Conservation (phyloP, 2,888 invertebrate species). For the Syritta pipiens region DNA sequence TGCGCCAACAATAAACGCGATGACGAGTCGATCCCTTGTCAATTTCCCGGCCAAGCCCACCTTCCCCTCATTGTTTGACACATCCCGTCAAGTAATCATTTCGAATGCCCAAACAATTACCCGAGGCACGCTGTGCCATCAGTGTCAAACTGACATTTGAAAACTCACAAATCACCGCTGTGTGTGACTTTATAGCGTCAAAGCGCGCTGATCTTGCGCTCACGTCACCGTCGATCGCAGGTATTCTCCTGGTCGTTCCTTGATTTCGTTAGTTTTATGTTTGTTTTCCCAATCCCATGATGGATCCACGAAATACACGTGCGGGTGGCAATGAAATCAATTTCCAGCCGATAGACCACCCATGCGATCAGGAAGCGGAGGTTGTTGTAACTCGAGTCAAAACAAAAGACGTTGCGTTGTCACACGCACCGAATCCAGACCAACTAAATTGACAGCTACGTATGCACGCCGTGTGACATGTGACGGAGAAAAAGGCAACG, state of each 20-base stretch:
- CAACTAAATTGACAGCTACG: slow-evolving; percentile 42
- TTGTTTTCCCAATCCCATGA: slow-evolving; percentile 25
- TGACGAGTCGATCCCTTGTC: slow-evolving; percentile 40
- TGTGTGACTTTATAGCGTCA: slow-evolving; percentile 55
- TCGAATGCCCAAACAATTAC: slow-evolving; percentile 58
- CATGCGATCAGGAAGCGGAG: slow-evolving; percentile 56
- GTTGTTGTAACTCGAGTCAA: slow-evolving; percentile 59
- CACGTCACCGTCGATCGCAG: no score
- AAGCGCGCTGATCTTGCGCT: slow-evolving; percentile 49
- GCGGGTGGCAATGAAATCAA: slow-evolving; percentile 65
- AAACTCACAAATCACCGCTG: slow-evolving; percentile 51
- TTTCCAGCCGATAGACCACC: slow-evolving; percentile 57
- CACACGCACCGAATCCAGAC: slow-evolving; percentile 41
- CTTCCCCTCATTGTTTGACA: slow-evolving; percentile 60
- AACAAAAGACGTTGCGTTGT: slow-evolving; percentile 29
- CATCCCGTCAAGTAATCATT: slow-evolving; percentile 60
- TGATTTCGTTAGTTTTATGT: slow-evolving; percentile 50
- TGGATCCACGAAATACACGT: slow-evolving; percentile 38
- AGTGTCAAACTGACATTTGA: slow-evolving; percentile 62
- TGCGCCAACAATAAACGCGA: slow-evolving; percentile 25
- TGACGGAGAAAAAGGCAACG: slow-evolving; percentile 33
- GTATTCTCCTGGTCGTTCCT: no score
- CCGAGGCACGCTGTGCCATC: slow-evolving; percentile 53
- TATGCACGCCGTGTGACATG: slow-evolving; percentile 24
- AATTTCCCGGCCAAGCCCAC: slow-evolving; percentile 24